Conservation (phyloP, 2,113 vertebrate species). For the Lampris megalopsis region DNA sequence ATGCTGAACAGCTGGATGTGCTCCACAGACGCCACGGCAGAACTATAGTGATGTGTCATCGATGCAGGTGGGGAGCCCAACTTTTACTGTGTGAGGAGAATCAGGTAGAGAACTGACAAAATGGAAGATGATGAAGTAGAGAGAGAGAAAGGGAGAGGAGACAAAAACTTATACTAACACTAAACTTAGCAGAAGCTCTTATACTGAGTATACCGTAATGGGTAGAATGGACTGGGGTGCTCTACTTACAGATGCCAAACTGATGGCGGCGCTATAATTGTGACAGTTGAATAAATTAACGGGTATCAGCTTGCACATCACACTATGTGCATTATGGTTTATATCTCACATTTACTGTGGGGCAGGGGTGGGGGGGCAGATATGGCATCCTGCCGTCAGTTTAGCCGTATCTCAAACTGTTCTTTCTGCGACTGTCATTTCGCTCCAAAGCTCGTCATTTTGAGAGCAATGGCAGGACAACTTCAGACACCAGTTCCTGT, state of each 20-base stretch:
- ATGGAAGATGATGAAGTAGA: background rate
- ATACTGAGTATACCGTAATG: background rate
- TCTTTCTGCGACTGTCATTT: background rate
- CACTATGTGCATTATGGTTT: background rate
- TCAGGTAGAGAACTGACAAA: background rate
- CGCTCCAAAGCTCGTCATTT: constrained; percentile 7
- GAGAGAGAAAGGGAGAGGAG: background rate
- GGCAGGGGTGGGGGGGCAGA: background rate
- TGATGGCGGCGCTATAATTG: background rate
- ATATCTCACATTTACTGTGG: background rate
- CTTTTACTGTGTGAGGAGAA: background rate
- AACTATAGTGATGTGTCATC: constrained; percentile 1
- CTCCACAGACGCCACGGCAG: background rate
- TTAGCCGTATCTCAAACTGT: background rate
- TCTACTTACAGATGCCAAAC: background rate
- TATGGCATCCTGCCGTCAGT: background rate
- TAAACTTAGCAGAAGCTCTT: background rate
- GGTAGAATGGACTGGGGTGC: background rate
- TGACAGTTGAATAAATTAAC: background rate
- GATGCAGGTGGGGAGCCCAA: constrained; percentile 2
- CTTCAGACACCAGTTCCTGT: background rate
- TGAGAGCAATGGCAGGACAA: constrained; percentile 11
- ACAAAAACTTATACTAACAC: background rate
- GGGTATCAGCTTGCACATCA: background rate
- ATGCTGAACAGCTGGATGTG: background rate